Evolutionary conservation across 2,113 vertebrate genomes (phyloP).

Genomic region (Empidonax alnorum): DNA sequence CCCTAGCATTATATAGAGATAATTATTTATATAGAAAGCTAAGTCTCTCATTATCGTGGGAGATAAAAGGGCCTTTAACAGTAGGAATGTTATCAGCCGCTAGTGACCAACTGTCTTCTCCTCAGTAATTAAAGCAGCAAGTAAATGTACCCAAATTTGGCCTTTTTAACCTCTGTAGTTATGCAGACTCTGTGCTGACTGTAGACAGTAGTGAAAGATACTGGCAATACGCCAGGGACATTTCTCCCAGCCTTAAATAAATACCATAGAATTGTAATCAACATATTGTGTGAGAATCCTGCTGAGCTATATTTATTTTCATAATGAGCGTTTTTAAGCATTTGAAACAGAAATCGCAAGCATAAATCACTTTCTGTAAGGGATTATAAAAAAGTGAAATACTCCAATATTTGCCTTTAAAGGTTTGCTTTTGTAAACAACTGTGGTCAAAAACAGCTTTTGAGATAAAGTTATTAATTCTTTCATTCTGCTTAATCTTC

Average conservation of each 20-base stretch:
- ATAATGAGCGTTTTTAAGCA: neutral
- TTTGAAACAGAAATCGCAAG: conserved; percentile 35
- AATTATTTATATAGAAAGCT: conserved; percentile 60
- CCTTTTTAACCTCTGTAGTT: conserved; percentile 58
- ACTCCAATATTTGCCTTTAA: neutral
- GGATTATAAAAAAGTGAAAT: neutral
- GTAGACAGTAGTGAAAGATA: conserved; percentile 13
- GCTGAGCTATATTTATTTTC: conserved; percentile 50
- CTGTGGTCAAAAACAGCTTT: neutral
- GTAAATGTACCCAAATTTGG: conserved; percentile 38
- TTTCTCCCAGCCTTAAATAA: conserved; percentile 55
- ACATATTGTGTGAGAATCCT: conserved; percentile 47
- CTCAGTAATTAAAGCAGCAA: conserved; percentile 73
- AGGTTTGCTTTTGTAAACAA: neutral
- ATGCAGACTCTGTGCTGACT: neutral
- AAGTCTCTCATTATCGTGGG: neutral
- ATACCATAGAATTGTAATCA: conserved; percentile 17
- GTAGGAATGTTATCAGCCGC: conserved; percentile 64
- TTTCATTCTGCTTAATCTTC: neutral
- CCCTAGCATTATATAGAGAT: conserved; percentile 35
- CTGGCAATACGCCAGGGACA: conserved; percentile 23
- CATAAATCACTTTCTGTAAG: neutral
- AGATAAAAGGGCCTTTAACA: conserved; percentile 42
- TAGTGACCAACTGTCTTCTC: conserved; percentile 68
- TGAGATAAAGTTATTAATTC: neutral